Percentiles rank a stretch among this genome's conserved stretches.
phyloP scores from a whole-genome alignment of 2,888 invertebrate species.

The Ormyrus pomaceus region DNA sequence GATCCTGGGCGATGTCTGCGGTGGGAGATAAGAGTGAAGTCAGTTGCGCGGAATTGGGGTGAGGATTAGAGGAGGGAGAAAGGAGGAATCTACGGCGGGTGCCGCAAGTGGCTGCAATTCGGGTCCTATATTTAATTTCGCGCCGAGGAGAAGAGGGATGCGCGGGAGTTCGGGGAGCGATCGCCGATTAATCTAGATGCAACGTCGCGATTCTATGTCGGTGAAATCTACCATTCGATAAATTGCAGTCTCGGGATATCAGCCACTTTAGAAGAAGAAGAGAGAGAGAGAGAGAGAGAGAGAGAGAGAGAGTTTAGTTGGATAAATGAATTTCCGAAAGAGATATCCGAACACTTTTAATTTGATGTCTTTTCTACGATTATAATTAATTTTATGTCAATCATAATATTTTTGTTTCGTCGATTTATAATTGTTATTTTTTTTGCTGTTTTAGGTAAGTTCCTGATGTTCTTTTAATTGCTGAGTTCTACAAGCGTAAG shows the following conservation, averaged over 20 bases:
- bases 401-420: too few species aligned
- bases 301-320: too few species aligned
- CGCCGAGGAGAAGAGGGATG: conserved; percentile 57
- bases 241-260: conserved; percentile 69
- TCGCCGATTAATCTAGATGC: conserved; percentile 73
- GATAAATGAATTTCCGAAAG: too few species aligned
- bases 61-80: conserved; percentile 25
- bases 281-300: too few species aligned
- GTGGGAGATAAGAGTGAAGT: conserved; percentile 70
- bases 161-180: conserved; percentile 56
- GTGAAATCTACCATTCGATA: conserved; percentile 75
- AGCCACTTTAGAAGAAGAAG: conserved; percentile 62
- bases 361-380: too few species aligned
- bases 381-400: too few species aligned
- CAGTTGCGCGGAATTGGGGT: conserved; percentile 55
- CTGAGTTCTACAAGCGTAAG: too few species aligned
- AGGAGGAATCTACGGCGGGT: background rate
- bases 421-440: too few species aligned
- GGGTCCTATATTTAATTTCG: conserved; percentile 73
- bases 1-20: too few species aligned
- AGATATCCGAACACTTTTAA: too few species aligned
- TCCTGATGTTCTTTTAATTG: too few species aligned
- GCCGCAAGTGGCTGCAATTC: conserved; percentile 57
- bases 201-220: conserved; percentile 72
- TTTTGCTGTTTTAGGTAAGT: conserved; percentile 50